A percentile compares a stretch with the other conserved stretches of the same genome.
Conservation (phyloP, 2,797 vertebrate species). For the Leptatherina wallacei region DNA sequence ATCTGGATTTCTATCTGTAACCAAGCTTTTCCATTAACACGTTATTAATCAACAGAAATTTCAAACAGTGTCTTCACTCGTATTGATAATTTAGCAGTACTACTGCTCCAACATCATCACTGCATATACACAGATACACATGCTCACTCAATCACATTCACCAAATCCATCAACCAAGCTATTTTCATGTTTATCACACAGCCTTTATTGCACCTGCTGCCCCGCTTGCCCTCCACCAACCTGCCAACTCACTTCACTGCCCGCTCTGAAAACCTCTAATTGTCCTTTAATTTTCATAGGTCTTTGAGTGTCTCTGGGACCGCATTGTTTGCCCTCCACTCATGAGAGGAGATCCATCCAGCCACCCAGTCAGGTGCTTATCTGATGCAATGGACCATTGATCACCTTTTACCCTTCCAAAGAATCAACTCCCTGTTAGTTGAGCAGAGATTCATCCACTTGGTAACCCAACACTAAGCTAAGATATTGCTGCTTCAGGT, state of each 20-base stretch:
- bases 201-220: slow-evolving; percentile 58
- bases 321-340: slow-evolving; percentile 72
- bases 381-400: slow-evolving; percentile 84
- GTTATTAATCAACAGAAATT: slow-evolving; percentile 49
- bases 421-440: slow-evolving; percentile 76
- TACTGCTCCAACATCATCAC: slow-evolving; percentile 20
- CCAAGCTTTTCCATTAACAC: slow-evolving; percentile 59
- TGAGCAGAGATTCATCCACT: slow-evolving; percentile 63
- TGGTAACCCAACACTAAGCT: slow-evolving; percentile 71
- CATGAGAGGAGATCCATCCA: slow-evolving; percentile 56
- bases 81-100: slow-evolving; percentile 27
- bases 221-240: slow-evolving; percentile 44
- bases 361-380: slow-evolving; percentile 77
- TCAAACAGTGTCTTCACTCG: slow-evolving; percentile 33
- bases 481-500: slow-evolving; percentile 54
- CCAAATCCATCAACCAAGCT: slow-evolving; percentile 46
- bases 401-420: slow-evolving; percentile 73
- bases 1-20: slow-evolving; percentile 52
- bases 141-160: slow-evolving; percentile 13
- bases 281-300: slow-evolving; percentile 64
- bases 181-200: slow-evolving; percentile 58
- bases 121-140: slow-evolving; percentile 25
- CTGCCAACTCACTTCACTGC: slow-evolving; percentile 53
- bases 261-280: slow-evolving; percentile 72
- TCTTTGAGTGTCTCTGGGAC: slow-evolving; percentile 64